These are phyloP conservation scores for Bombus fervidus DNA, from an alignment of 1,140 invertebrate genomes.

Conservation along the genomic window DNA sequence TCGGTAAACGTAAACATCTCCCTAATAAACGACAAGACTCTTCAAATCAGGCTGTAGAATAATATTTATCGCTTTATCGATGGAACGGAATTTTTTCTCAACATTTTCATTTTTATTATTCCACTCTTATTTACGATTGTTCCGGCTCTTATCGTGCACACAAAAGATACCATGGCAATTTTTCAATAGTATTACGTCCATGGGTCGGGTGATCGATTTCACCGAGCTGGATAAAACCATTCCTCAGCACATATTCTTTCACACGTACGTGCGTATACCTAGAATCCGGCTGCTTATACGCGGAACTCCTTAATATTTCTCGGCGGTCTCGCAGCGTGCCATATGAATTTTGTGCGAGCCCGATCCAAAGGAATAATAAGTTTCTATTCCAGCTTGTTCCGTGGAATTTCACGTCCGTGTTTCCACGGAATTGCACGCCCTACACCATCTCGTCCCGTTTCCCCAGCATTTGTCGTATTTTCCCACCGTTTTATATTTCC, in stretches of 20 bases:
- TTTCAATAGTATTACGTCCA: conserved; percentile 50
- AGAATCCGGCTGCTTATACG: conserved; percentile 36
- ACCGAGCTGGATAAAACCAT: conserved; percentile 46
- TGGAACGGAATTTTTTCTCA: background rate
- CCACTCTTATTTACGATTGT: conserved; percentile 12
- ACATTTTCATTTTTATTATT: conserved; percentile 22
- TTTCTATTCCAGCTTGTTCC: conserved; percentile 39
- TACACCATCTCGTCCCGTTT: background rate
- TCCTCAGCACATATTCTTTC: conserved; percentile 47
- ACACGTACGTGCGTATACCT: conserved; percentile 25
- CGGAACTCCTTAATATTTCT: conserved; percentile 57
- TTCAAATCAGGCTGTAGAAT: background rate
- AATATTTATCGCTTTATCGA: background rate
- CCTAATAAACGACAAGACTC: background rate
- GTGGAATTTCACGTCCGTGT: conserved; percentile 31
- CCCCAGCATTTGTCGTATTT: conserved; percentile 14
- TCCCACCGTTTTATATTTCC: background rate
- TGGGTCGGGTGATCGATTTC: conserved; percentile 50
- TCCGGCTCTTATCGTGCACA: background rate
- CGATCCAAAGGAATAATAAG: conserved; percentile 64
- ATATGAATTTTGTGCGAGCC: conserved; percentile 39
- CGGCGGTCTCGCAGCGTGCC: conserved; percentile 28
- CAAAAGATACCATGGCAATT: conserved; percentile 44
- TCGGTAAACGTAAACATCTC: background rate
- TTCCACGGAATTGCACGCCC: conserved; percentile 30